These are phyloP conservation scores for Habropoda laboriosa DNA, from an alignment of 1,140 invertebrate species.

Conservation along the genomic window DNA sequence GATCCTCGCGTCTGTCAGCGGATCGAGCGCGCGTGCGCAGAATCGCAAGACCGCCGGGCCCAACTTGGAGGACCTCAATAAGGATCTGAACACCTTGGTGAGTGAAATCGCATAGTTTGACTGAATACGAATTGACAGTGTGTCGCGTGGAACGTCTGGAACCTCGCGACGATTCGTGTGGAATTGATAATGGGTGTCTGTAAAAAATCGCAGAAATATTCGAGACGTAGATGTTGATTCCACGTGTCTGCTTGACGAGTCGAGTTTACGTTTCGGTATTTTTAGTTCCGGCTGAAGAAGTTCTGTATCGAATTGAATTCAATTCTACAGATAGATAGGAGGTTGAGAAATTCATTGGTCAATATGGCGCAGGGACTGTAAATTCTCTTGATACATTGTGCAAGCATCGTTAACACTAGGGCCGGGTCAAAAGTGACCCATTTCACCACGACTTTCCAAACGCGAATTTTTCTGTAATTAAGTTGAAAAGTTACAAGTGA, in stretches of 20 bases:
- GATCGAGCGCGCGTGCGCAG: constrained; percentile 76
- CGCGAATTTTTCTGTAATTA: too few species aligned
- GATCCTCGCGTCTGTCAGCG: constrained; percentile 92
- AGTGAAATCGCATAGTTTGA: constrained; percentile 73
- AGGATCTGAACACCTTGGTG: constrained; percentile 87
- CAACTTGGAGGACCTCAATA: constrained; percentile 88
- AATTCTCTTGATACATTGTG: too few species aligned
- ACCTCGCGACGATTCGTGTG: background rate
- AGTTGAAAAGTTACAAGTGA: too few species aligned
- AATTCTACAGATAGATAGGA: too few species aligned
- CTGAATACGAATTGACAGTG: constrained; percentile 8
- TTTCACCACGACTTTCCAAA: too few species aligned
- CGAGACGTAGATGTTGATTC: background rate
- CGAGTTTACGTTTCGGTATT: too few species aligned
- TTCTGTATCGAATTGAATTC: background rate
- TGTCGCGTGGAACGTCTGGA: too few species aligned
- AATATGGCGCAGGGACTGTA: too few species aligned
- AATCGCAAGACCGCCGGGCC: constrained; percentile 84
- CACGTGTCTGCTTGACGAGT: background rate
- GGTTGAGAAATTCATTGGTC: too few species aligned
- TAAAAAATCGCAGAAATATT: background rate
- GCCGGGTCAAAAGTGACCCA: too few species aligned
- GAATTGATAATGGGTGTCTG: constrained; percentile 6
- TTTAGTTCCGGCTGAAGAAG: background rate
- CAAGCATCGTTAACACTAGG: too few species aligned